Conservation (phyloP, 2,113 vertebrate species). For the Pavo muticus region DNA sequence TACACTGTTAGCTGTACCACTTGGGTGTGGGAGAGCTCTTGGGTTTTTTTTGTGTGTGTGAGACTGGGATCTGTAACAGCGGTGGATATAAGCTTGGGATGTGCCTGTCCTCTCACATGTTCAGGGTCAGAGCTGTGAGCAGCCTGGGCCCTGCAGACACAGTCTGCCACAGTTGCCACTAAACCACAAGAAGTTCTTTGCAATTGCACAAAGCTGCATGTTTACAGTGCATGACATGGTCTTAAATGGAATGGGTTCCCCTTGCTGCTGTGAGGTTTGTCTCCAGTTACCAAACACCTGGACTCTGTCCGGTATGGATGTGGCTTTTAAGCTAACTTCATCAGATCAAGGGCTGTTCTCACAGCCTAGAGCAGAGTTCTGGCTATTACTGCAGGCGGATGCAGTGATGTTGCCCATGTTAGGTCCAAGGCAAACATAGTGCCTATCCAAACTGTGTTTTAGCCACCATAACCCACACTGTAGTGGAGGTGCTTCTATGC, state of each 20-base stretch:
- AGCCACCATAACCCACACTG: rapidly evolving
- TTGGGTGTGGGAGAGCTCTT: neutral
- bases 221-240: neutral
- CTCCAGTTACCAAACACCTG: neutral
- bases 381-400: neutral
- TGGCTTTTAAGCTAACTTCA: neutral
- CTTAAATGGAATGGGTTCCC: neutral
- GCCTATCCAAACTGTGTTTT: neutral
- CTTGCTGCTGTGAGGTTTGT: neutral
- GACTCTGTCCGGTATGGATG: neutral
- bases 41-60: neutral
- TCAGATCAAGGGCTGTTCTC: neutral
- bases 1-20: constrained; percentile 12
- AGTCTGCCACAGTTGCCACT: neutral
- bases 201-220: neutral
- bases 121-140: neutral
- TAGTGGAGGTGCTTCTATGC: neutral
- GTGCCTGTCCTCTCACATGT: neutral
- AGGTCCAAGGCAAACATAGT: neutral
- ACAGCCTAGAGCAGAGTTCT: neutral
- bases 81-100: neutral
- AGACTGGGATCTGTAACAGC: neutral
- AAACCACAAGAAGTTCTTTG: neutral
- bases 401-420: neutral
- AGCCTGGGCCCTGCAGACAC: neutral